These are phyloP conservation scores for Centruroides sculpturatus DNA, from an alignment of 1,140 invertebrate genomes.

Conservation along the genomic window DNA sequence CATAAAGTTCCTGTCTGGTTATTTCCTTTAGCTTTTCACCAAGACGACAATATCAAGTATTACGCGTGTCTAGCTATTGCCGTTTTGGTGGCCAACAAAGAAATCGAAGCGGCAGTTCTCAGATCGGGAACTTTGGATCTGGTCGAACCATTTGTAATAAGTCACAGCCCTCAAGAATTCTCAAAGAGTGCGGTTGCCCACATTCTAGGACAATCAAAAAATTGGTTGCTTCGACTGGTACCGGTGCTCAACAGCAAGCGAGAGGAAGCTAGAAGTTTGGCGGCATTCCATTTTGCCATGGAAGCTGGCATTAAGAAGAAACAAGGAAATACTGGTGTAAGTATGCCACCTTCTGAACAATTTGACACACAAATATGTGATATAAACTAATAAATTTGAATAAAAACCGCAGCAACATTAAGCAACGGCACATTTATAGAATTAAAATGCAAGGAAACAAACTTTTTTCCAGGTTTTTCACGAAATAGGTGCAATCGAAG, in stretches of 20 bases:
- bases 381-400: not conserved
- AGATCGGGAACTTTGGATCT: conserved; percentile 89
- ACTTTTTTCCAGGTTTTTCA: conserved; percentile 49
- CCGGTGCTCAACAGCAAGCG: conserved; percentile 89
- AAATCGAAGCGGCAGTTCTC: conserved; percentile 89
- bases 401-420: too few relatives aligned
- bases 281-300: conserved; percentile 99
- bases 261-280: conserved; percentile 88
- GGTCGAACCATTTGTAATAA: conserved; percentile 89
- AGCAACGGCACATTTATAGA: too few relatives aligned
- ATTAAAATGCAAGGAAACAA: too few relatives aligned
- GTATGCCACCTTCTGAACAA: not conserved
- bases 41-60: conserved; percentile 93
- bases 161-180: conserved; percentile 87
- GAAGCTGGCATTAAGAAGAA: conserved; percentile 95
- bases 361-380: not conserved
- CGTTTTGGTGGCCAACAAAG: conserved; percentile 91
- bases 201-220: conserved; percentile 87
- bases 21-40: conserved; percentile 90
- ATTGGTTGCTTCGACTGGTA: conserved; percentile 84
- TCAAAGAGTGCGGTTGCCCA: conserved; percentile 76
- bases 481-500: conserved; percentile 88
- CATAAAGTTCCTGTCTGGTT: conserved; percentile 80
- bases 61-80: conserved; percentile 96
- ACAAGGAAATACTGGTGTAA: conserved; percentile 73